Base-by-base conservation (phyloP, 1,140 invertebrate species). In the Penaeus vannamei region DNA sequence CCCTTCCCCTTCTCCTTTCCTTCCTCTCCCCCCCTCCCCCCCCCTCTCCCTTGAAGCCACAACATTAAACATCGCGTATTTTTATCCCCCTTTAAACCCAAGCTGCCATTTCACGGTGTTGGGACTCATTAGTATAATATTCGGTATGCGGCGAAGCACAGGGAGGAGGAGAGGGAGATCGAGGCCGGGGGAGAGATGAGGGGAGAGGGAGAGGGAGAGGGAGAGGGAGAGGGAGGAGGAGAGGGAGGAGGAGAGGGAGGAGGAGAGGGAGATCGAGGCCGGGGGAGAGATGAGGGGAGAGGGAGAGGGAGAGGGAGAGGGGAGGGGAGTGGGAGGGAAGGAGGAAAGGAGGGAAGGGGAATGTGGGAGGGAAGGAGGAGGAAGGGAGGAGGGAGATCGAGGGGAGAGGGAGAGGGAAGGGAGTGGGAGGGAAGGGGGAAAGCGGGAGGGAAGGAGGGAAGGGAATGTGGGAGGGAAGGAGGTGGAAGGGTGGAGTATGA, bases 41-140 rank as follows among this genome's bases (percentile, higher is more conserved):
- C 32, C 23, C 17, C 23, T 17, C 66, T 17, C 20, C 1, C 12
- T 0, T n/a, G 14, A 12, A 12, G 10, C 66, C 19, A 69, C 69
- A 76, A 36, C n/a, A 76, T 76, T 76, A 76, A 76, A 76, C 36
- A 76, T 76, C 36, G 26, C 69, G 26, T 36, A 29, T 76, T 76
- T 76, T 76, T 76, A 53, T 53, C 46, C 46, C 32, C 69, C 17
- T 79, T 64, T 84, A 84, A 66, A 32, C 77, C 82, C 72, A 36
- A 79, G 42, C 76, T 79, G 82, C 77, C 82, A 89, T 89, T 89
- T 89, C 87, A 89, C 80, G 87, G 87, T 89, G 87, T 66, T 84
- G 82, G 32, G 61, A 84, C 87, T 89, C 87, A 89, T 89, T 89
- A 89, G 87, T 89, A 62, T 89, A 89, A 89, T 89, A 89, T 84